phyloP scores from a whole-genome alignment of 2,797 vertebrate species.

The Amblyraja radiata region DNA sequence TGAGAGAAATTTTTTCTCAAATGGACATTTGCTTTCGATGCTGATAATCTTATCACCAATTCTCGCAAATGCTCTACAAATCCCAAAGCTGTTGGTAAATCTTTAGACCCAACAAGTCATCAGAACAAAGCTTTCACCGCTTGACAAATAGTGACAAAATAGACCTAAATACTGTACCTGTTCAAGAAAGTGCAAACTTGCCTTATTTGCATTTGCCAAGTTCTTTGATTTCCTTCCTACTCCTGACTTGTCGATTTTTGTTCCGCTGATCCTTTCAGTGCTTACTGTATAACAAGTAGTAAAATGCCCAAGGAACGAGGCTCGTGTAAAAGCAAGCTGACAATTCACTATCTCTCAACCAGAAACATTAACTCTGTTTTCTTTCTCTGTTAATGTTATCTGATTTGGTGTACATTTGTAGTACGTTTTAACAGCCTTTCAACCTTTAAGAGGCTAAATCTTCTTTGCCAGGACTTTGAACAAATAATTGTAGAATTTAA shows the following conservation, averaged over 20 bases:
- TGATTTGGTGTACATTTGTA: no score
- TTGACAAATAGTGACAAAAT: no score
- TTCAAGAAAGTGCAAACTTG: neutral
- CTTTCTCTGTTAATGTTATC: no score
- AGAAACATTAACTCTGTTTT: no score
- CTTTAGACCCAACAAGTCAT: no score
- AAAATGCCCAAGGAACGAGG: neutral
- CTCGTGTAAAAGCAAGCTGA: neutral
- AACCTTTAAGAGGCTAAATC: neutral
- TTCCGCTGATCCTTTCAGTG: neutral
- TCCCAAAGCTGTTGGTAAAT: no score
- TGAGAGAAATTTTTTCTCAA: no score
- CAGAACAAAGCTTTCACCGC: neutral
- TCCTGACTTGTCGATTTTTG: neutral
- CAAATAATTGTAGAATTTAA: neutral
- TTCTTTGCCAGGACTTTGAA: neutral
- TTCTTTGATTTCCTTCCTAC: neutral
- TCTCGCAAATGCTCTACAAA: no score
- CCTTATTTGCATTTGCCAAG: neutral
- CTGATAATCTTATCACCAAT: no score
- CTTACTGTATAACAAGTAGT: neutral
- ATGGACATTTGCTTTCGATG: no score
- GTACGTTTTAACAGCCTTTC: no score
- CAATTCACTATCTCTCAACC: no score
- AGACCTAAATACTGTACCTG: neutral